A percentile compares a stretch with the other conserved stretches of the same genome.
These are phyloP conservation scores for Arremon aurantiirostris DNA, from an alignment of 2,797 vertebrate species.

Conservation along the genomic window DNA sequence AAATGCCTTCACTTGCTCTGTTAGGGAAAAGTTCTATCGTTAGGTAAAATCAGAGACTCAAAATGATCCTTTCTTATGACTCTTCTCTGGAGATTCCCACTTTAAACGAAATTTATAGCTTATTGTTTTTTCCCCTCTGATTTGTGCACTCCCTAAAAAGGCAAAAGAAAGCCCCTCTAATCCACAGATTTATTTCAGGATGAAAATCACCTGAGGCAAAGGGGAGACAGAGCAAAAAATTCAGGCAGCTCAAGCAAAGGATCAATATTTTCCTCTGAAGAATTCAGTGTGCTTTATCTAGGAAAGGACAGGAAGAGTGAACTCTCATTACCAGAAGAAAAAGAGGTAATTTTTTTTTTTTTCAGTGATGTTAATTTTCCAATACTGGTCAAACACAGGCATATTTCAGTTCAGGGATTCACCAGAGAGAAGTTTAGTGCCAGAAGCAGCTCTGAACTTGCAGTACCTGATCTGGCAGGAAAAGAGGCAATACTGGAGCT, in stretches of 20 bases:
- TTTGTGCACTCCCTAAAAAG: not conserved
- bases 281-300: constrained; percentile 17
- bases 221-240: constrained; percentile 1
- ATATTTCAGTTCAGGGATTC: not conserved
- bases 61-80: not conserved
- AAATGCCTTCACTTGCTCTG: not conserved
- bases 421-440: not conserved
- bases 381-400: not conserved
- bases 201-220: constrained; percentile 61
- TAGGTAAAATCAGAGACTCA: not conserved
- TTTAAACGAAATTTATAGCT: not conserved
- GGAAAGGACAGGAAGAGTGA: not conserved
- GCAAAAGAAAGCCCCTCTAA: not conserved
- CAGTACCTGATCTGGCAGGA: not conserved
- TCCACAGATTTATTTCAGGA: constrained; percentile 17
- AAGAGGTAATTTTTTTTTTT: constrained; percentile 42
- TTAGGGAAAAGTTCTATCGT: not conserved
- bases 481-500: not conserved
- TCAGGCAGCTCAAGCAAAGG: constrained; percentile 38
- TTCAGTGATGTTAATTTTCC: not conserved
- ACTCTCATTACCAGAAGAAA: not conserved
- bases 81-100: not conserved
- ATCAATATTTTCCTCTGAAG: constrained; percentile 58
- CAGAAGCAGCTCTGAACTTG: not conserved
- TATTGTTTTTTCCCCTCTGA: not conserved